Evolutionary conservation across 92 coral and sea anemone genomes (phyloP), one percentile per base, ranked within the genome.

Genomic region (Phenganax stokvisi): DNA sequence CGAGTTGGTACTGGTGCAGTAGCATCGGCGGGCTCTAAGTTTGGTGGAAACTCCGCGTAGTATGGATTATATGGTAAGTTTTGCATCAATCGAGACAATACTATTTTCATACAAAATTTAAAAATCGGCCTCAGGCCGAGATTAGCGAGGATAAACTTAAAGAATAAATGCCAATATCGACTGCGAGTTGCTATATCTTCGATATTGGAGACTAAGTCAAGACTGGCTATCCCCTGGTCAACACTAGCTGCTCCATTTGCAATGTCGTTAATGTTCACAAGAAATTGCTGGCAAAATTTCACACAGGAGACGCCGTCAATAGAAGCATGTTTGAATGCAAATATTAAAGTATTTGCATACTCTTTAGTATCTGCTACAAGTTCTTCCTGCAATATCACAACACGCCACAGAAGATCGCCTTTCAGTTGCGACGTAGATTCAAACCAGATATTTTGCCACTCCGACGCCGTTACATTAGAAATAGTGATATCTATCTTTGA

Each of bases 211-310:
- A 20, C 25, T 20, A 20, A 20, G 25, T 20, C 25, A 20, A 20
- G 25, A 20, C 25, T 20, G 25, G 25, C 25, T 20, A 20, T 20
- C 25, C 25, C 25, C 25, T 20, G 25, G 25, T 20, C 25, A 20
- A 20, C 25, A 20, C 25, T 20, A 20, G 25, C 25, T 20, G 25
- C 25, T 25, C 73, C 73, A 3, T 67, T 12, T 3, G 73, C 44
- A 67, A 25, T 10, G 6, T 16, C 73, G 44, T 67, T 25, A 3
- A 67, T 47, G 73, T 67, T 28, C 28, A 9, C 12, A 67, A 67
- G 73, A 67, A 67, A 67, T 16, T 67, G 73, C 73, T 67, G 31
- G 44, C 73, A 67, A 16, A 67, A 67, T 67, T 67, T 25, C 73
- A 67, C 44, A 16, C 73, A 28, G 4, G 73, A 67, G 73, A 67